Percentiles rank a stretch among this genome's conserved stretches.
Conservation (phyloP, 2,113 vertebrate genomes). For the Mugil cephalus region DNA sequence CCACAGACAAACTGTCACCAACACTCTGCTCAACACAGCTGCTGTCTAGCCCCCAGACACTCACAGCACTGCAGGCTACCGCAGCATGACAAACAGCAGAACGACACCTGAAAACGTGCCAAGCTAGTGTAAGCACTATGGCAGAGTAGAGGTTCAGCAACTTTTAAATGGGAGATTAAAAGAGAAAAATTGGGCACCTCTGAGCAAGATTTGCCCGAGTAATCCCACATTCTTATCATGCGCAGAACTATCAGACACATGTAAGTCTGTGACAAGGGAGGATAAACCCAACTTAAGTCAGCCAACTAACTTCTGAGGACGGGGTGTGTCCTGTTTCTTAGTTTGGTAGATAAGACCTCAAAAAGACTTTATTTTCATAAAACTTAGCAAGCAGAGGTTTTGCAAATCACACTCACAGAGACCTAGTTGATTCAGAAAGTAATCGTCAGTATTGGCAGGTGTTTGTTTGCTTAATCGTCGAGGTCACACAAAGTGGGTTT, state of each 20-base stretch:
- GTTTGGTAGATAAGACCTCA: constrained; percentile 2
- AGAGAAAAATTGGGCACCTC: constrained; percentile 31
- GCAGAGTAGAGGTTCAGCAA: constrained; percentile 16
- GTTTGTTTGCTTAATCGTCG: not conserved
- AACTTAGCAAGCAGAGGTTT: constrained; percentile 4
- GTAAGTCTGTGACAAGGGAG: constrained; percentile 37
- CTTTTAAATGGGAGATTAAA: constrained; percentile 40
- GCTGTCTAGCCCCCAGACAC: constrained; percentile 77
- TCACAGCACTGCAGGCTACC: constrained; percentile 70
- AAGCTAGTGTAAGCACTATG: constrained; percentile 20
- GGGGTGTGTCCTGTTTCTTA: constrained; percentile 1
- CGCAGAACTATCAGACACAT: constrained; percentile 44
- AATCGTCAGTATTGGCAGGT: not conserved
- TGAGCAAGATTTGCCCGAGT: constrained; percentile 48
- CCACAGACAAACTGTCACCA: constrained; percentile 84
- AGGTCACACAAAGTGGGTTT: not conserved
- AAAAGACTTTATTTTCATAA: not conserved
- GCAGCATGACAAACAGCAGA: constrained; percentile 68
- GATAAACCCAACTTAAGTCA: constrained; percentile 30
- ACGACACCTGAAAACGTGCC: constrained; percentile 75
- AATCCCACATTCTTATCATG: constrained; percentile 45
- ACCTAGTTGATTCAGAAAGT: not conserved
- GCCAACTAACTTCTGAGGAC: constrained; percentile 26
- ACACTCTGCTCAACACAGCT: constrained; percentile 77
- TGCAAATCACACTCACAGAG: not conserved